These are phyloP conservation scores for Aphelocoma californica DNA, from an alignment of 2,797 vertebrate species.

Conservation along the genomic window DNA sequence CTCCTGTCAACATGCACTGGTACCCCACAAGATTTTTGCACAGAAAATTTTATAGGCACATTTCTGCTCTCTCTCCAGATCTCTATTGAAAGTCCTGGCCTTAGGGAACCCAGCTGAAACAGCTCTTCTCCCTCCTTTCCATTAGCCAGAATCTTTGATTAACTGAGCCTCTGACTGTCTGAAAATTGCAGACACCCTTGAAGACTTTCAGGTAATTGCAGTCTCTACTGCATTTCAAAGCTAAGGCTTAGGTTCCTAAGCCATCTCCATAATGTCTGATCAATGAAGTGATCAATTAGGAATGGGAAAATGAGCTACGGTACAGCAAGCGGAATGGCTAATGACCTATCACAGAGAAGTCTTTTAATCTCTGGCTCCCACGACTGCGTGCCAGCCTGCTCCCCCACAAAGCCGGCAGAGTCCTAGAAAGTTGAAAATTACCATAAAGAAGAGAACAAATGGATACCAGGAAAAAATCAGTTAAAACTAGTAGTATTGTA, in stretches of 20 bases:
- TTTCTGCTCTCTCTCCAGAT: not conserved
- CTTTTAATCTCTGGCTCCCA: slow-evolving; percentile 30
- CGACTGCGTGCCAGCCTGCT: not conserved
- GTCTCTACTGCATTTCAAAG: slow-evolving; percentile 20
- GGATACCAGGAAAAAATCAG: not conserved
- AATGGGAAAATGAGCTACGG: slow-evolving; percentile 22
- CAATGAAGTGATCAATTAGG: slow-evolving; percentile 59
- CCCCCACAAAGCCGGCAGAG: not conserved
- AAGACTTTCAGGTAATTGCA: slow-evolving; percentile 54
- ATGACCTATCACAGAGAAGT: not conserved
- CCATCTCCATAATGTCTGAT: slow-evolving; percentile 43
- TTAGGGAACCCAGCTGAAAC: not conserved
- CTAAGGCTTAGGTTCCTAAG: slow-evolving; percentile 21
- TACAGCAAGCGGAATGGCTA: slow-evolving; percentile 29
- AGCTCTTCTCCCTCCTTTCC: slow-evolving; percentile 18
- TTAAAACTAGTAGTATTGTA: slow-evolving; percentile 5
- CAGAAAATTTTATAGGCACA: not conserved
- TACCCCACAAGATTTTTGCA: not conserved
- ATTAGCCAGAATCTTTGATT: slow-evolving; percentile 34
- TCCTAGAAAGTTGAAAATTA: slow-evolving; percentile 15
- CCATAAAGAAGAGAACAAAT: slow-evolving; percentile 22
- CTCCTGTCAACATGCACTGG: not conserved
- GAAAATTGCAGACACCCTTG: slow-evolving; percentile 44
- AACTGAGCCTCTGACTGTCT: not conserved
- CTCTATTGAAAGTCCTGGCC: not conserved